Evolutionary conservation across 30 jellyfish, hydroid and myxozoan species (phyloP).

Genomic region (Chrysaora quinquecirrha): DNA sequence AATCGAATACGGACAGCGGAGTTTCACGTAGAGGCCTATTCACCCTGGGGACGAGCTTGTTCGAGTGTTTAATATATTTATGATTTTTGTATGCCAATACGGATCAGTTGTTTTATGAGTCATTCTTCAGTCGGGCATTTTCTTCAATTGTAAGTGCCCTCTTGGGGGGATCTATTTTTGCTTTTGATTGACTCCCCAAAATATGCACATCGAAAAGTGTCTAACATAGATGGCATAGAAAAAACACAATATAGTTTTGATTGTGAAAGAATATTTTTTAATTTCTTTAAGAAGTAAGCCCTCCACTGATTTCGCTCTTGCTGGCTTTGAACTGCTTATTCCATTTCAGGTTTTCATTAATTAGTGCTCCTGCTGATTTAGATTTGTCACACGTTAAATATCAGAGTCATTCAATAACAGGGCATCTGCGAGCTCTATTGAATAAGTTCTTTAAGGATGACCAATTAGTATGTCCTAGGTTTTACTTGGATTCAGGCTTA

Average conservation of each 20-base stretch:
- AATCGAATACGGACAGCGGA: no score
- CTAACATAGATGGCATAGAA: background rate
- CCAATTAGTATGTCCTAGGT: background rate
- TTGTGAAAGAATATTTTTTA: no score
- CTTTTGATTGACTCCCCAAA: background rate
- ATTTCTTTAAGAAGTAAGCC: background rate
- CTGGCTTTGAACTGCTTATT: background rate
- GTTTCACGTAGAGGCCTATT: no score
- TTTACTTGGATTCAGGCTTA: background rate
- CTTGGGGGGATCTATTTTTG: background rate
- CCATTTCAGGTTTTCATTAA: slow-evolving; percentile 1
- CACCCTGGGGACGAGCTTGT: no score
- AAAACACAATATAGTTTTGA: background rate
- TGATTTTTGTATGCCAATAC: no score
- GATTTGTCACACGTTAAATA: background rate
- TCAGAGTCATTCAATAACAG: background rate
- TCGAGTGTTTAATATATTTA: no score
- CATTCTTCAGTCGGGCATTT: no score
- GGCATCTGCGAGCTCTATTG: background rate
- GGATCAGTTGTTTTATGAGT: no score
- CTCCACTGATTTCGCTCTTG: background rate
- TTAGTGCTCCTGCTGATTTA: background rate
- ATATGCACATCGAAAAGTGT: background rate
- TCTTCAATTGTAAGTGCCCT: no score
- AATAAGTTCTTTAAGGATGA: no score